phyloP scores from a whole-genome alignment of 2,113 vertebrate genomes.

The Zosterops hypoxanthus region DNA sequence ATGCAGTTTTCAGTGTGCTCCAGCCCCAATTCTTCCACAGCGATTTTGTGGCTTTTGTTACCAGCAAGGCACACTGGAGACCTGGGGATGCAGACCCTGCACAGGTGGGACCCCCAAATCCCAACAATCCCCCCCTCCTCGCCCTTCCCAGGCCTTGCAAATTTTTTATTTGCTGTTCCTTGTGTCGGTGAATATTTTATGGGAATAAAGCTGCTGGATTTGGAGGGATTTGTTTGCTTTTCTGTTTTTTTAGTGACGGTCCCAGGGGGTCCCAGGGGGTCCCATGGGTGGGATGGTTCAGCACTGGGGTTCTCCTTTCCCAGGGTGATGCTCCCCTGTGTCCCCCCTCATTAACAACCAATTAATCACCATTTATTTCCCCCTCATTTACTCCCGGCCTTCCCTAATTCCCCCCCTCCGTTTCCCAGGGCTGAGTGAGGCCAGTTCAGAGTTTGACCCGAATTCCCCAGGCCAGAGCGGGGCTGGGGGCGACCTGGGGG shows the following conservation, averaged over 20 bases:
- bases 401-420: neutral
- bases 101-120: neutral
- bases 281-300: neutral
- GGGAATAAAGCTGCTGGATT: neutral
- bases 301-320: neutral
- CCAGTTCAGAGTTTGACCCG: neutral
- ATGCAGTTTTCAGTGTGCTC: rapidly evolving
- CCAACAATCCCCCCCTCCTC: too few species aligned
- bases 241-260: neutral
- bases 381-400: neutral
- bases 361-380: neutral
- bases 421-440: neutral
- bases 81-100: neutral
- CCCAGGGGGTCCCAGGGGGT: neutral
- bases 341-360: neutral
- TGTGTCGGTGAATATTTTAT: neutral
- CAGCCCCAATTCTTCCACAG: rapidly evolving
- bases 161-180: neutral
- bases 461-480: neutral
- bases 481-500: neutral
- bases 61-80: rapidly evolving
- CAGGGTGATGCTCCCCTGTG: rapidly evolving
- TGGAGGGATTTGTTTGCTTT: too few species aligned
- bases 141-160: neutral
- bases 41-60: neutral